Evolutionary conservation across 2,888 invertebrate genomes (phyloP).

Genomic region (Catotricha subobsoleta): DNA sequence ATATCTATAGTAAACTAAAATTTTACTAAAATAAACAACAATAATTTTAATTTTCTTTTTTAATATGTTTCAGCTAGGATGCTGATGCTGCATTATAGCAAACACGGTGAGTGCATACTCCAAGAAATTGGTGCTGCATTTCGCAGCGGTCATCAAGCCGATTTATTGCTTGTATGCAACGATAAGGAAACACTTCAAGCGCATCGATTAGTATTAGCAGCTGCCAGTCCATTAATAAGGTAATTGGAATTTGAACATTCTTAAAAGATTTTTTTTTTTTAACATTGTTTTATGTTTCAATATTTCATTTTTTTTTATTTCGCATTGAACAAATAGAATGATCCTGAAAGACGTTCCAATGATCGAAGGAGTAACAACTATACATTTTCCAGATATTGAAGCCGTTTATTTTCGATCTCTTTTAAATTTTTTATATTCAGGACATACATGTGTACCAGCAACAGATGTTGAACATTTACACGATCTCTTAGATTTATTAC

Average conservation of each 20-base stretch:
- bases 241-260: slow-evolving; percentile 17
- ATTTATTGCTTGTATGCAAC: slow-evolving; percentile 71
- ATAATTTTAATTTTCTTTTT: slow-evolving; percentile 1
- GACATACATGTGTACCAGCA: slow-evolving; percentile 44
- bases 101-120: slow-evolving; percentile 82
- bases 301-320: not conserved
- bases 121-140: slow-evolving; percentile 80
- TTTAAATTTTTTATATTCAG: slow-evolving; percentile 69
- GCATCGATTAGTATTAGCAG: slow-evolving; percentile 71
- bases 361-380: slow-evolving; percentile 53
- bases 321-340: slow-evolving; percentile 29
- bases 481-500: slow-evolving; percentile 63
- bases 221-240: slow-evolving; percentile 71
- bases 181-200: slow-evolving; percentile 65
- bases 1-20: too few relatives aligned
- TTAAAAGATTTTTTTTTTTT: not conserved
- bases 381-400: slow-evolving; percentile 69
- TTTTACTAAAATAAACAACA: not conserved
- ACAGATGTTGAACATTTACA: slow-evolving; percentile 62
- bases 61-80: slow-evolving; percentile 29
- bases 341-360: slow-evolving; percentile 54
- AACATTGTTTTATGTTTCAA: not conserved
- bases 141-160: slow-evolving; percentile 69
- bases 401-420: slow-evolving; percentile 64
- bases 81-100: slow-evolving; percentile 83